Base-by-base conservation (phyloP, 92 coral and sea anemone species). In the Virgularia gustaviana region DNA sequence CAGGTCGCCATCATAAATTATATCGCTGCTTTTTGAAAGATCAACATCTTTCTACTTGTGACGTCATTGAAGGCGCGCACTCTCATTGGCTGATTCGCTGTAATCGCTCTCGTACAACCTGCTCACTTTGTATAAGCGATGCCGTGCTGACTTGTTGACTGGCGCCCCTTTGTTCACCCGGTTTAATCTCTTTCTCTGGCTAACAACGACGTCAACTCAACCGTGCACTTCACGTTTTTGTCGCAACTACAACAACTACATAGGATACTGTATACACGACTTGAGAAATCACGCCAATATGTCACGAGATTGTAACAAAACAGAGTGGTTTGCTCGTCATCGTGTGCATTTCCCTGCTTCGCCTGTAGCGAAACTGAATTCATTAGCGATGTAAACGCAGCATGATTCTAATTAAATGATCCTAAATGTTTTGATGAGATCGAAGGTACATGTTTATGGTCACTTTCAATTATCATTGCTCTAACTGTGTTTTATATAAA, bases 311-410 rank as follows among this genome's bases (percentile, higher is more conserved):
- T n/a, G n/a, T n/a, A n/a, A n/a, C n/a, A n/a, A n/a, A n/a, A n/a
- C n/a, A n/a, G n/a, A n/a, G n/a, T n/a, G n/a, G n/a, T n/a, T n/a
- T n/a, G n/a, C n/a, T n/a, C n/a, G n/a, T n/a, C n/a, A n/a, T n/a
- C n/a, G n/a, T n/a, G n/a, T n/a, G n/a, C n/a, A n/a, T n/a, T n/a
- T n/a, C n/a, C n/a, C n/a, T n/a, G n/a, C n/a, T n/a, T n/a, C n/a
- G n/a, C n/a, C n/a, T n/a, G n/a, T n/a, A n/a, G n/a, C n/a, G n/a
- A 57, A 79, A 27, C 36, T 35, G 23, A 73, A 30, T 54, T 62
- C 65, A 42, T 55, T 51, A 28, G 37, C 36, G 52, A 72, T 62
- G 85, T 70, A 80, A 80, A 73, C 70, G 22, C 73, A 49, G 67
- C 10, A 28, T 41, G 68, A 29, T 44, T 73, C 59, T 72, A 60